Evolutionary conservation across 2,797 vertebrate genomes (phyloP), one percentile per base, ranked within the genome.

Genomic region (Bradypodion ventrale): DNA sequence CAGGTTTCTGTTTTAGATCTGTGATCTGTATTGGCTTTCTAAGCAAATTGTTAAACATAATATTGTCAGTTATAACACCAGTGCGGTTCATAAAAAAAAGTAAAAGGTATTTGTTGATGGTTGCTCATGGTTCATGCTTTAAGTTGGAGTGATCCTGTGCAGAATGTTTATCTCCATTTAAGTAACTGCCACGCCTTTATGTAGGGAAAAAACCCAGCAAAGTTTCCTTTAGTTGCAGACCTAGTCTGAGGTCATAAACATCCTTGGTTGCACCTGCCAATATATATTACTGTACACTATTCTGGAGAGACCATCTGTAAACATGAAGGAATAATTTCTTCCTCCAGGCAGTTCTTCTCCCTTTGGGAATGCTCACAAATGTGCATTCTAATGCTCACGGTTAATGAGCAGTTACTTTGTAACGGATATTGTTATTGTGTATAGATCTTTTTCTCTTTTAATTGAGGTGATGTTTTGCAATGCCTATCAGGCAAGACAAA

Each of bases 301-400:
- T 76, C n/a, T 70, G 32, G 5, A 21, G 63, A 27, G 35, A 68
- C 85, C 65, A 60, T 56, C 83, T 78, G 62, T 84, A 89, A 88
- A 62, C 23, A 40, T n/a, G 63, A 82, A 62, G n/a, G 46, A 42
- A 75, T 82, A 62, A 78, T 79, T 83, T 35, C 25, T 72, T 63
- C 52, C 35, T 76, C 49, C 56, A 42, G 23, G 9, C 32, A 25
- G n/a, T n/a, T 63, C 25, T 23, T 2, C 46, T 44, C 70, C 37
- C 23, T 12, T 80, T n/a, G 63, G 23, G 59, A 76, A 74, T n/a
- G 42, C 16, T 68, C 42, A 83, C 72, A 65, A 75, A 84, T 42
- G 42, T 12, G 63, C n/a, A 49, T 52, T 59, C 29, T 2, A 56
- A 7, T 42, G n/a, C 21, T 65, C 29, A 52, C 63, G 87, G 52